Conservation (phyloP, 1,140 invertebrate genomes). For the Drosophila pachea region DNA sequence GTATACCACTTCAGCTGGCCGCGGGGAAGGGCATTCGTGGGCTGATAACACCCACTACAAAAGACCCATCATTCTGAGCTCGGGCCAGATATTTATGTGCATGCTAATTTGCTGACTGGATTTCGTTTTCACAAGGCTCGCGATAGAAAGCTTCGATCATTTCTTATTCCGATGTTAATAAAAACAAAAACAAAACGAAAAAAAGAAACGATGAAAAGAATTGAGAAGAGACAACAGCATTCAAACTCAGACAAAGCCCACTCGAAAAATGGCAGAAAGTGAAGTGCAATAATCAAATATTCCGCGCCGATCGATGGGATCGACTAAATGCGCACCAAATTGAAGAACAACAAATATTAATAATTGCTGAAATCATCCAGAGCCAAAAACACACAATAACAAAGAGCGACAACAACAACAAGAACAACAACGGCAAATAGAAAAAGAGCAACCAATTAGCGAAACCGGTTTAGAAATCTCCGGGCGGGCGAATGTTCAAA, state of each 20-base stretch:
- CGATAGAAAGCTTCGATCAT: constrained; percentile 16
- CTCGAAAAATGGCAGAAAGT: constrained; percentile 19
- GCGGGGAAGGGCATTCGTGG: constrained; percentile 13
- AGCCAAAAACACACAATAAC: constrained; percentile 6
- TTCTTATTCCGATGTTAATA: constrained; percentile 1
- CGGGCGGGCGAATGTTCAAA: constrained; percentile 16
- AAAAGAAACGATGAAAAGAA: too few species aligned
- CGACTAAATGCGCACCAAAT: constrained; percentile 65
- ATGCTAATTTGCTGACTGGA: constrained; percentile 29
- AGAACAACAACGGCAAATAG: constrained; percentile 21
- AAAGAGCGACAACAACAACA: constrained; percentile 27
- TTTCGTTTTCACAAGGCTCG: neutral
- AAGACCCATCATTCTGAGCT: neutral
- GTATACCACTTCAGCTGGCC: neutral
- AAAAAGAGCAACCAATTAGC: constrained; percentile 53
- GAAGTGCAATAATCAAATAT: constrained; percentile 34
- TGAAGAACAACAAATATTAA: constrained; percentile 5
- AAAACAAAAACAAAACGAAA: neutral
- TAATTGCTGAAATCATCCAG: constrained; percentile 2
- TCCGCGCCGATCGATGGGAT: constrained; percentile 29
- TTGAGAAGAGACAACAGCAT: too few species aligned
- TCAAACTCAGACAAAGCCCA: constrained; percentile 14
- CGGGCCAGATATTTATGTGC: neutral
- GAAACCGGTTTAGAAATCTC: constrained; percentile 59
- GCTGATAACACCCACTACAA: neutral